Base-by-base conservation (phyloP, 2,797 vertebrate genomes). In the Luscinia luscinia region DNA sequence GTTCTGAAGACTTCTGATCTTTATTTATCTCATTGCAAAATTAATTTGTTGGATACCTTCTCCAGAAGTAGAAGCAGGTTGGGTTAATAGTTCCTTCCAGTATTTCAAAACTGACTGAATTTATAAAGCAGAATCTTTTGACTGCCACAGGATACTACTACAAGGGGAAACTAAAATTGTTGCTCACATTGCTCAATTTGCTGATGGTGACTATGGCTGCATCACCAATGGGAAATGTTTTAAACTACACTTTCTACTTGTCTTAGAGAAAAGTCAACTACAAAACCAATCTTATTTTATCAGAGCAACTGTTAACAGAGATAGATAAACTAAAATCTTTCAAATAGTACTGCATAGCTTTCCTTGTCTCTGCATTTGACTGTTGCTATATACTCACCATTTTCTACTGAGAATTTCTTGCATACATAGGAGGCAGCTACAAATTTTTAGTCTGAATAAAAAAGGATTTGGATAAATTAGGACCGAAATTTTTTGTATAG, bases 21-120 rank as follows among this genome's bases (percentile, higher is more conserved):
- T 89, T 84, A 58, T 90, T 84, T n/a, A 68, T 62, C 46, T 92
- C 32, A 48, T 70, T 87, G n/a, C 15, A 82, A 58, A 93, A 69
- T 18, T 27, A 76, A 69, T 76, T 12, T 79, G 21, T 67, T 85
- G 34, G 20, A 93, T 22, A 69, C 10, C 21, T 66, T 68, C 26
- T 41, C 17, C 59, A 79, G 74, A 89, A 85, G 26, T 6, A 82
- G 48, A 86, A 78, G 22, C 6, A 68, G 13, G 21, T 67, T 88
- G 51, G 52, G 64, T 28, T 92, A 84, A 67, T 38, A 75, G 30
- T n/a, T 76, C 17, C 40, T 96, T 88, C 55, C 27, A 81, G 4
- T 84, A 89, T 66, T 92, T 90, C 7, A 6, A 59, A 84, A 86
- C 12, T 23, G 40, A 67, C 62, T 76, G 66, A 76, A 87, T 93